Evolutionary conservation across 2,888 invertebrate species (phyloP).

Genomic region (Resseliella maxima): DNA sequence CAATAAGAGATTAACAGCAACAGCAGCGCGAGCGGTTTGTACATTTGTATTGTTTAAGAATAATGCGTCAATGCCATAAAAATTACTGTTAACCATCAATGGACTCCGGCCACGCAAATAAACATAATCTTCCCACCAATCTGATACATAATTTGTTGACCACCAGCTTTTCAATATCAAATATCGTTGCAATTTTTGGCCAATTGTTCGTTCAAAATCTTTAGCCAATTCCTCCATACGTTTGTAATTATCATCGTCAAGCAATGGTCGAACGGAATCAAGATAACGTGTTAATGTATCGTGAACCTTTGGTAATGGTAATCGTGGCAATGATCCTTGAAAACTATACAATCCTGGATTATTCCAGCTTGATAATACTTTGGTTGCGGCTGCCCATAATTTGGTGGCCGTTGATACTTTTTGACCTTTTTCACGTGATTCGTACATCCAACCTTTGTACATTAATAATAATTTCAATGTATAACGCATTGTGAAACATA

Average conservation of each 20-base stretch:
- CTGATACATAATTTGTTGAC: conserved; percentile 95
- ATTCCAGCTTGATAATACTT: conserved; percentile 84
- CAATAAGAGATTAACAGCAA: conserved; percentile 85
- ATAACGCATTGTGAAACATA: conserved; percentile 88
- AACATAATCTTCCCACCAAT: conserved; percentile 99
- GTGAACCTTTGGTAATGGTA: conserved; percentile 88
- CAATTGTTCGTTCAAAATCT: conserved; percentile 90
- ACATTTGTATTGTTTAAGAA: conserved; percentile 79
- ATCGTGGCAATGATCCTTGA: conserved; percentile 93
- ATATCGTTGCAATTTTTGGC: conserved; percentile 92
- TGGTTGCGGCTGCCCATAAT: conserved; percentile 86
- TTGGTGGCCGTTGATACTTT: conserved; percentile 85
- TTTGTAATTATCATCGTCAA: conserved; percentile 84
- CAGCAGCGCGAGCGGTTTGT: conserved; percentile 92
- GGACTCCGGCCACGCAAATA: conserved; percentile 95
- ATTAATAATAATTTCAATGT: conserved; percentile 87
- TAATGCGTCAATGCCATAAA: conserved; percentile 94
- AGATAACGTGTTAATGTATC: conserved; percentile 92
- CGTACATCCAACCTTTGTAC: conserved; percentile 99
- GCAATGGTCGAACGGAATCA: conserved; percentile 88
- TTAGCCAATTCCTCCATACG: conserved; percentile 84
- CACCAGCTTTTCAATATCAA: conserved; percentile 97
- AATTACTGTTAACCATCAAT: conserved; percentile 98
- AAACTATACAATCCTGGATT: conserved; percentile 95
- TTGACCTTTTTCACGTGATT: conserved; percentile 82